phyloP scores from a whole-genome alignment of 2,113 vertebrate species.

The Ophthalmolycus amberensis region DNA sequence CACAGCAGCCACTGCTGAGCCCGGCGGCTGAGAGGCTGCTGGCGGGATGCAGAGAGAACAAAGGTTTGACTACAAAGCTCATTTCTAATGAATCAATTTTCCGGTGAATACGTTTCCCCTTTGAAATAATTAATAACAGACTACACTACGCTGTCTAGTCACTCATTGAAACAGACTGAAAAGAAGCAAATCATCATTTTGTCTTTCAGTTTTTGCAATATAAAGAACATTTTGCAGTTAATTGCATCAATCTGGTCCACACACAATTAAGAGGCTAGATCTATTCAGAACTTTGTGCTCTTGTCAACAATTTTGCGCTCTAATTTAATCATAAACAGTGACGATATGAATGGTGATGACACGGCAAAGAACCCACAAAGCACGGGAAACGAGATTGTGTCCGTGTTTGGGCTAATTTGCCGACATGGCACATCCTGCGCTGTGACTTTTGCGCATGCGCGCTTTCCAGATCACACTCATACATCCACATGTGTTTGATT shows the following conservation, averaged over 20 bases:
- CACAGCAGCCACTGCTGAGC: background rate
- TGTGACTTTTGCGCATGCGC: too few relatives aligned
- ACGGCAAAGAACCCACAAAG: too few relatives aligned
- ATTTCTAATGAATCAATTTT: conserved; percentile 5
- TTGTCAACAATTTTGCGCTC: too few relatives aligned
- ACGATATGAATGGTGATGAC: too few relatives aligned
- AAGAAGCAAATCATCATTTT: background rate
- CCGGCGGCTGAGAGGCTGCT: conserved; percentile 6
- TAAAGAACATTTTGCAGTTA: background rate
- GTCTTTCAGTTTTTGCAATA: background rate
- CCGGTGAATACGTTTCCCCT: conserved; percentile 2
- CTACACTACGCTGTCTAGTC: background rate
- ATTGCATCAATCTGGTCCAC: background rate
- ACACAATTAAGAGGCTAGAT: background rate
- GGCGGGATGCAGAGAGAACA: conserved; percentile 13
- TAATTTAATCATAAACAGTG: background rate
- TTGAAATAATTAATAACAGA: conserved; percentile 26
- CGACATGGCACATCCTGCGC: background rate
- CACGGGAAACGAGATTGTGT: too few relatives aligned
- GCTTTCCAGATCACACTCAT: background rate
- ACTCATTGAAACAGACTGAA: conserved; percentile 14
- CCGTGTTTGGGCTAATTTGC: too few relatives aligned
- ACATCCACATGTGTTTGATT: background rate
- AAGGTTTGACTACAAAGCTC: conserved; percentile 33
- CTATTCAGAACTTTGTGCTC: background rate